Evolutionary conservation across 2,797 vertebrate genomes (phyloP), one percentile per base, ranked within the genome.

Genomic region (Garrulus glandarius): DNA sequence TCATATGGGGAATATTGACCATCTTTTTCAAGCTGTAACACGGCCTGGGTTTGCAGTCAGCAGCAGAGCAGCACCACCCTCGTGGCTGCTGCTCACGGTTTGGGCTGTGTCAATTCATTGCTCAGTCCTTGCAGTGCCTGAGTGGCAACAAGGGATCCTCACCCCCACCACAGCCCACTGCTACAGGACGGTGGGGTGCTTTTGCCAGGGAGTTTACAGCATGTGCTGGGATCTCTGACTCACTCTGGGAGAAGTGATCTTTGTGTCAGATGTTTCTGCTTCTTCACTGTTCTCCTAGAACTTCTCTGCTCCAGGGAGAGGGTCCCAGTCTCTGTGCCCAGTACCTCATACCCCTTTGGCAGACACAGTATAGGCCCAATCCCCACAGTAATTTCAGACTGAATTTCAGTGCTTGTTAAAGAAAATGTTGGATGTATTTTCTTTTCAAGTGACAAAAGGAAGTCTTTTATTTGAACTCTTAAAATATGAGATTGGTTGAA

Each of bases 31-130:
- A 87, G 71, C 36, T 82, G 70, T 55, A 68, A 7, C 74, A 27
- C 4, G 15, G 72, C 21, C 65, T 57, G 63, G 14, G 23, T 32
- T 84, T 27, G 30, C 41, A 24, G 14, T 22, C 10, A 11, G 39
- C 67, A 69, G 67, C 67, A 50, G 65, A 82, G 53, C 29, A 16
- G 47, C 8, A 32, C 6, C 63, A 65, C 29, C 21, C 52, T 52
- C 0, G 0, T 15, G 29, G 29, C 1, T 9, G 37, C 41, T 71
- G 57, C 18, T 71, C 7, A 0, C 3, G 10, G 13, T 36, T 60
- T 56, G 53, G 72, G 43, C n/a, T 60, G 1, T 13, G 23, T 3
- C 9, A 8, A 24, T 41, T 47, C 43, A 10, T 10, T n/a, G 30
- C 22, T 7, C 6, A 19, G 27, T 26, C 26, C 50, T 22, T 55